A percentile compares a stretch with the other conserved stretches of the same genome.
These are phyloP conservation scores for Actinostola sp. DNA, from an alignment of 92 coral and sea anemone genomes.

Conservation along the genomic window DNA sequence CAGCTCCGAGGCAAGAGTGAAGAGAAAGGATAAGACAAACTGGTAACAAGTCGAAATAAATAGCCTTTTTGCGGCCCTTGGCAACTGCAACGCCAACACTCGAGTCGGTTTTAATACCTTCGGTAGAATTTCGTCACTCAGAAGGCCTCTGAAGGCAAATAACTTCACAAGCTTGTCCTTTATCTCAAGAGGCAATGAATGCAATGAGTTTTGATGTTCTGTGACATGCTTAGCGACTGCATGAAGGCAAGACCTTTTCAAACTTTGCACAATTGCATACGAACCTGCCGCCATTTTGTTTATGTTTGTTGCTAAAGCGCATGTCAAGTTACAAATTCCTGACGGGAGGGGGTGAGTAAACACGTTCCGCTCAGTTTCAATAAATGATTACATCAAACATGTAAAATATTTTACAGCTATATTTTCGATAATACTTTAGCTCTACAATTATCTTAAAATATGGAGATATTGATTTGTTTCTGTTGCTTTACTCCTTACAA, in stretches of 20 bases:
- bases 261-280: slow-evolving; percentile 60
- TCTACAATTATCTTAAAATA: no score
- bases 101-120: slow-evolving; percentile 39
- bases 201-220: slow-evolving; percentile 69
- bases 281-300: slow-evolving; percentile 75
- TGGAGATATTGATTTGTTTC: no score
- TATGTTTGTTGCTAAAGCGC: slow-evolving; percentile 1
- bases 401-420: background rate
- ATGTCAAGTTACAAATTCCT: background rate
- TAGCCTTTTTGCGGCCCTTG: background rate
- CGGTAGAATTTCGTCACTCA: slow-evolving; percentile 70
- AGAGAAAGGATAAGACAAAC: no score
- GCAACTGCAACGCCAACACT: no score
- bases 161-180: slow-evolving; percentile 70
- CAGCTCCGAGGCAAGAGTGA: no score
- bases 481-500: background rate
- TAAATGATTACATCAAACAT: no score
- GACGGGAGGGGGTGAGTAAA: slow-evolving; percentile 3
- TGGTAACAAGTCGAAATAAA: no score
- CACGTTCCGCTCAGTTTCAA: no score
- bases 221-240: slow-evolving; percentile 73
- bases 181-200: slow-evolving; percentile 71
- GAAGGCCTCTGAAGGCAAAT: slow-evolving; percentile 86
- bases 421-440: no score
- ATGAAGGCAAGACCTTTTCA: slow-evolving; percentile 76